Evolutionary conservation across 2,888 invertebrate genomes (phyloP), one percentile per base, ranked within the genome.

Genomic region (Pantelozetes paolii): DNA sequence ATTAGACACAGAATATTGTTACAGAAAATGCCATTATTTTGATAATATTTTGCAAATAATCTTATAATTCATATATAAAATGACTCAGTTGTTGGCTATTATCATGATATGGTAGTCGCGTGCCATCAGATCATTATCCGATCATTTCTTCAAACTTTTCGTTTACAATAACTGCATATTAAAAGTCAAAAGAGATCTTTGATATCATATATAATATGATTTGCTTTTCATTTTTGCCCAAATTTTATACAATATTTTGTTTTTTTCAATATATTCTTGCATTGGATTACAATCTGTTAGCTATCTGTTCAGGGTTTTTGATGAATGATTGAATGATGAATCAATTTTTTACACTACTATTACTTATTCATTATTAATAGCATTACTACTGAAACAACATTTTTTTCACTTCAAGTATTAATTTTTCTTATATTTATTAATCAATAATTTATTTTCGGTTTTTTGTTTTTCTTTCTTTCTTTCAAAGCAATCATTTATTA

Each of bases 41-140:
- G n/a, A 15, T 50, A 50, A 20, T 50, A n/a, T 50, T 50, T 20
- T n/a, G n/a, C 20, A 20, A 50, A 30, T 59, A 59, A 59, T n/a
- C 30, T 59, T 59, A 59, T 59, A 32, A 30, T 59, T 32, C 32
- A 1, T 32, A 59, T 59, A 59, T n/a, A n/a, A n/a, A 59, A 18
- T 59, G 30, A 59, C 30, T 59, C 59, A 11, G 59, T 59, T 59
- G 30, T 59, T 59, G 30, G 15, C 20, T 50, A n/a, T 50, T 50
- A 50, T n/a, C 20, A 36, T 50, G 50, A 50, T 50, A 50, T 59
- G 59, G 30, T 59, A 59, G 59, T 59, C 59, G 59, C 59, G 59
- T 59, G 59, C 30, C 59, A 23, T 8, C 30, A 28, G 13, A 2
- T 59, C 28, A 59, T 59, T 59, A 59, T 59, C 28, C 8, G 59